phyloP scores from a whole-genome alignment of 2,888 invertebrate genomes.

The Fragum fragum region DNA sequence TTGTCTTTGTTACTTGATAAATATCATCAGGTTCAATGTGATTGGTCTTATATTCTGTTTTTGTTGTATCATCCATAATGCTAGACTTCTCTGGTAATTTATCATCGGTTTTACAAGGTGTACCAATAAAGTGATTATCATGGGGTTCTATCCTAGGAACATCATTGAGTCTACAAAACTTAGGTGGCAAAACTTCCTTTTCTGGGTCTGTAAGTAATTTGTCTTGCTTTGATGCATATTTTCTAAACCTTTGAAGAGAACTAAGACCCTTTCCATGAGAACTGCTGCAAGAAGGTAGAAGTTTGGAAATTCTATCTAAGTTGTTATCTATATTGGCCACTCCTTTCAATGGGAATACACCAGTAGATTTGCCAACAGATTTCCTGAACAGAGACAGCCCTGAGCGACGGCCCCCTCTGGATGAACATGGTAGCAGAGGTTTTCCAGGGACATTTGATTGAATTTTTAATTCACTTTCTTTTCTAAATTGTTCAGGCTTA shows the following conservation, averaged over 20 bases:
- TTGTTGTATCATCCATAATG: too few species aligned
- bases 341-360: not conserved
- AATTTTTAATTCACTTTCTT: not conserved
- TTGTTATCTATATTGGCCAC: slow-evolving; percentile 49
- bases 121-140: not conserved
- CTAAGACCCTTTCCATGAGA: not conserved
- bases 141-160: not conserved
- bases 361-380: slow-evolving; percentile 43
- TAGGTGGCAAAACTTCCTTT: slow-evolving; percentile 1
- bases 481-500: not conserved
- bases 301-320: slow-evolving; percentile 35
- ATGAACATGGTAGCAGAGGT: not conserved
- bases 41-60: too few species aligned
- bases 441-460: not conserved
- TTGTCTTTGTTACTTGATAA: too few species aligned
- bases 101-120: too few species aligned
- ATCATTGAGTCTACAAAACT: slow-evolving; percentile 10
- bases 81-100: too few species aligned
- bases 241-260: slow-evolving; percentile 27
- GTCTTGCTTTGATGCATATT: not conserved
- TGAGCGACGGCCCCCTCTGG: not conserved
- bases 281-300: not conserved
- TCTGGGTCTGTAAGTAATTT: not conserved
- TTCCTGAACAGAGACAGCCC: slow-evolving; percentile 49
- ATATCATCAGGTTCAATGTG: too few species aligned